phyloP scores from a whole-genome alignment of 1,140 invertebrate species.

The Penaeus chinensis region DNA sequence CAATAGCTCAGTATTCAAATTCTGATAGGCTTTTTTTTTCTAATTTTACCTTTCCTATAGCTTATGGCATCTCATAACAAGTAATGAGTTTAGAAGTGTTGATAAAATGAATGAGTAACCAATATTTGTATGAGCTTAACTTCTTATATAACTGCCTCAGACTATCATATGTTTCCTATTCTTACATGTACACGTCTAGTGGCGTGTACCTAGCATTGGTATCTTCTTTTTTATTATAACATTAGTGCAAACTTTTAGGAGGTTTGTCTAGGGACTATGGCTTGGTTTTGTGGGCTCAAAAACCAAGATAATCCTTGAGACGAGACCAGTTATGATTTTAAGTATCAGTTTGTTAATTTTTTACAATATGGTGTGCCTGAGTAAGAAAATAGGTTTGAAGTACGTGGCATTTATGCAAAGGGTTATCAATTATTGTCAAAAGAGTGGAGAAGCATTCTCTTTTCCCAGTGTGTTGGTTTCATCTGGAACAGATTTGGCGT shows the following conservation, averaged over 20 bases:
- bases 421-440: constrained; percentile 24
- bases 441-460: constrained; percentile 10
- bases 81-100: constrained; percentile 23
- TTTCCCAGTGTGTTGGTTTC: constrained; percentile 30
- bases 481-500: constrained; percentile 10
- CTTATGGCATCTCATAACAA: constrained; percentile 19
- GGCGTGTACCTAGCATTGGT: constrained; percentile 27
- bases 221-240: constrained; percentile 41
- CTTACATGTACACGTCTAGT: constrained; percentile 10
- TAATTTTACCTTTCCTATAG: neutral
- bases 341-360: constrained; percentile 22
- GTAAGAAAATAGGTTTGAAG: constrained; percentile 22
- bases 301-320: constrained; percentile 22
- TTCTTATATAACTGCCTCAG: constrained; percentile 50
- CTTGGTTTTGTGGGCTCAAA: constrained; percentile 42
- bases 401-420: constrained; percentile 36
- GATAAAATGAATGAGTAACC: constrained; percentile 31
- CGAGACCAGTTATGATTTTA: constrained; percentile 23
- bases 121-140: constrained; percentile 50
- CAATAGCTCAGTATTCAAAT: constrained; percentile 13
- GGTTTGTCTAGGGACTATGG: constrained; percentile 14
- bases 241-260: constrained; percentile 44
- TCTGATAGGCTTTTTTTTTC: constrained; percentile 3
- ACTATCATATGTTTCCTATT: constrained; percentile 40
- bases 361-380: constrained; percentile 40